Evolutionary conservation across 2,113 vertebrate genomes (phyloP).

Genomic region (Oreochromis spilurus): DNA sequence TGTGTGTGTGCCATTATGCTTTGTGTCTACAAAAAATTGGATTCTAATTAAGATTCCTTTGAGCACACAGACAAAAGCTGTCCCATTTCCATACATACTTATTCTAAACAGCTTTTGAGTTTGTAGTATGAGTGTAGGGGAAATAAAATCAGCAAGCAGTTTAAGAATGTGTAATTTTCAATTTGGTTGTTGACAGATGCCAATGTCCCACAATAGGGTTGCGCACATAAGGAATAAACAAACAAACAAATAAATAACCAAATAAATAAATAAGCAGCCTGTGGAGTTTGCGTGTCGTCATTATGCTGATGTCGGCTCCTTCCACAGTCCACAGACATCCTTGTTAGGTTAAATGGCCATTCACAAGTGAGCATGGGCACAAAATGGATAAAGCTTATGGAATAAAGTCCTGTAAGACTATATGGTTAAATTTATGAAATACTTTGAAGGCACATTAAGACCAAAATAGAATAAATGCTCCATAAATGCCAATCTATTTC

Average conservation of each 20-base stretch:
- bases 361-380: not conserved
- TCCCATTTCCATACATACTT: not conserved
- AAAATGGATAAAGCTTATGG: not conserved
- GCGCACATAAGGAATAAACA: not conserved
- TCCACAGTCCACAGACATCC: not conserved
- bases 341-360: not conserved
- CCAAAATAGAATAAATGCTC: not conserved
- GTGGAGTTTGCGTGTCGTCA: not conserved
- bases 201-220: not conserved
- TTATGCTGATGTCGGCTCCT: not conserved
- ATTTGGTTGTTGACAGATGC: not conserved
- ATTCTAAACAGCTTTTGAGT: not conserved
- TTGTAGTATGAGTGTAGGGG: not conserved
- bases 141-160: not conserved
- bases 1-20: not conserved
- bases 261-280: not conserved
- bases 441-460: fast-evolving
- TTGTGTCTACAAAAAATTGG: not conserved
- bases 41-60: not conserved
- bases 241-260: not conserved
- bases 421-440: not conserved
- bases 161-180: not conserved
- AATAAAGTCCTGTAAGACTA: not conserved
- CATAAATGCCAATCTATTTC: not conserved
- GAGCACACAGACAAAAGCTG: not conserved